phyloP scores from a whole-genome alignment of 2,797 vertebrate species.

The Sebastes taczanowskii region DNA sequence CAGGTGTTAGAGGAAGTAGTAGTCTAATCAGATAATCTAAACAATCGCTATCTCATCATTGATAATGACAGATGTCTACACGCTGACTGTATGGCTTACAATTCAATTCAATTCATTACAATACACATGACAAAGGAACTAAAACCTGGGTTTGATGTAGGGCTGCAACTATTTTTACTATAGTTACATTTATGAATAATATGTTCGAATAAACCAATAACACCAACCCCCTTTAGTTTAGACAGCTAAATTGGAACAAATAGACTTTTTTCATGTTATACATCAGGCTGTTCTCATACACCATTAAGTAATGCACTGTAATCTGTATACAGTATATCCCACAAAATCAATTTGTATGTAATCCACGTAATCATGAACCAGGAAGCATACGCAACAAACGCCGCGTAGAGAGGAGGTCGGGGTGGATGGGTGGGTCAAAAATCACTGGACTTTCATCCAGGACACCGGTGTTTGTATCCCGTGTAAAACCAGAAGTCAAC shows the following conservation, averaged over 20 bases:
- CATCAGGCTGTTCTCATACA: no score
- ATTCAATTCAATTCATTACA: slow-evolving; percentile 7
- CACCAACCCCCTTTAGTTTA: not conserved
- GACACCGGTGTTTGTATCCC: no score
- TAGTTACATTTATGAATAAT: not conserved
- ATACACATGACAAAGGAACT: not conserved
- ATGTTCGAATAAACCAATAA: not conserved
- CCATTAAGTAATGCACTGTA: no score
- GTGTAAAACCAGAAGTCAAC: no score
- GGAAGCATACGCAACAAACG: no score
- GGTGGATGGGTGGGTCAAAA: no score
- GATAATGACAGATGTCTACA: slow-evolving; percentile 50
- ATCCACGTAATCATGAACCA: no score
- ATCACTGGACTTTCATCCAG: no score
- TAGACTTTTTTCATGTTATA: not conserved
- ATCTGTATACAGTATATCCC: no score
- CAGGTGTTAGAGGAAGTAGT: slow-evolving; percentile 76
- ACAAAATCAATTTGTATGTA: no score
- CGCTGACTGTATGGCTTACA: not conserved
- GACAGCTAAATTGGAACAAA: not conserved
- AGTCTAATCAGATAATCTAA: slow-evolving; percentile 67
- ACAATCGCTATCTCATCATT: slow-evolving; percentile 51
- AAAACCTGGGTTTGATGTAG: not conserved
- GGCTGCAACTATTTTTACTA: not conserved
- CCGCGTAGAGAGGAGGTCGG: fast-evolving